Conservation (phyloP, 2,113 vertebrate species). For the Columba janthina region DNA sequence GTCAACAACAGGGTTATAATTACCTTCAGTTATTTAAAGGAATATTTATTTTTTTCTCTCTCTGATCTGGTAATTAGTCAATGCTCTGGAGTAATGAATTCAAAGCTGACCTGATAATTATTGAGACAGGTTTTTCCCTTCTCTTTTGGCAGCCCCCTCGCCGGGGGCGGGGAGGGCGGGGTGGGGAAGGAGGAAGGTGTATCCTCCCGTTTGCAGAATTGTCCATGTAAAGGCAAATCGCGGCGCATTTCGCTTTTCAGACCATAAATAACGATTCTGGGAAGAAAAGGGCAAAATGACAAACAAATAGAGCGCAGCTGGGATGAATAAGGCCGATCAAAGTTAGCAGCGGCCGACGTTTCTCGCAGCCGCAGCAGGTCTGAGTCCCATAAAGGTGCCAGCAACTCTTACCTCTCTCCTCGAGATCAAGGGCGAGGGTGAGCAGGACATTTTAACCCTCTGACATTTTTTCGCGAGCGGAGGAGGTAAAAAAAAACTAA, state of each 20-base stretch:
- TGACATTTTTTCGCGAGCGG: slow-evolving; percentile 1
- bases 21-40: slow-evolving; percentile 77
- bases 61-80: slow-evolving; percentile 76
- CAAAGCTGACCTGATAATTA: slow-evolving; percentile 56
- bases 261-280: slow-evolving; percentile 72
- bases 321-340: slow-evolving; percentile 76
- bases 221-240: neutral
- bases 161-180: neutral
- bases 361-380: slow-evolving; percentile 36
- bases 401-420: slow-evolving; percentile 5
- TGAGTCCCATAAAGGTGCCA: slow-evolving; percentile 67
- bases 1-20: slow-evolving; percentile 81
- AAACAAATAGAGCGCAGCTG: slow-evolving; percentile 78
- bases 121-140: neutral
- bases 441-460: slow-evolving; percentile 41
- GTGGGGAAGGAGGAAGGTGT: neutral
- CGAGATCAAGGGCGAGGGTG: slow-evolving; percentile 58
- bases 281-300: slow-evolving; percentile 66
- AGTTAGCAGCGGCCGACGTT: slow-evolving; percentile 45
- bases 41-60: slow-evolving; percentile 76
- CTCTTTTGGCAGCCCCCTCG: neutral
- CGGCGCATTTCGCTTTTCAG: neutral
- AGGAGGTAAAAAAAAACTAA: neutral
- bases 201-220: neutral
- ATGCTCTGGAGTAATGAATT: slow-evolving; percentile 70